Percentiles rank a stretch among this genome's conserved stretches.
Conservation (phyloP, 2,113 vertebrate genomes). For the Acrocephalus kingi region DNA sequence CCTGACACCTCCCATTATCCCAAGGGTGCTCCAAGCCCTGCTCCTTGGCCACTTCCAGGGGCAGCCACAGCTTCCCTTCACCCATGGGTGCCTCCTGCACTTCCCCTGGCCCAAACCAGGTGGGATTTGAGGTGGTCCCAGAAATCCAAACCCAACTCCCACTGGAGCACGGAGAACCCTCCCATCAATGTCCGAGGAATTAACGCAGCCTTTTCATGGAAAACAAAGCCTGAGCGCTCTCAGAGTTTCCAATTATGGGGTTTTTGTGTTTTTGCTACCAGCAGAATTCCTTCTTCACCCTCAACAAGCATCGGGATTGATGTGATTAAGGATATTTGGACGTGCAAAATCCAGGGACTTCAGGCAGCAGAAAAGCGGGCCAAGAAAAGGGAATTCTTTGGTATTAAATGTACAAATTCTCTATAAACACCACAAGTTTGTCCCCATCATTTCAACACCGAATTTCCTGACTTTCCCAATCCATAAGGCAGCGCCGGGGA, state of each 20-base stretch:
- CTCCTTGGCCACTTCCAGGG: background rate
- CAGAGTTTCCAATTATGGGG: background rate
- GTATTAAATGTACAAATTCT: background rate
- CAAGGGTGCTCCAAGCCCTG: background rate
- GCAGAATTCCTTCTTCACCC: background rate
- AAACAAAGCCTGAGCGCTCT: background rate
- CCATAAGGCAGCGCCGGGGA: background rate
- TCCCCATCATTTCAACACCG: background rate
- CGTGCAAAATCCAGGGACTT: background rate
- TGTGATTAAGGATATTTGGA: background rate
- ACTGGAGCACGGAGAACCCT: rapidly evolving
- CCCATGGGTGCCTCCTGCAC: background rate
- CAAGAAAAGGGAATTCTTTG: background rate
- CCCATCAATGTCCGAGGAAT: rapidly evolving
- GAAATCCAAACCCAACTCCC: background rate
- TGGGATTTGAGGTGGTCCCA: background rate
- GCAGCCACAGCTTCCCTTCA: background rate
- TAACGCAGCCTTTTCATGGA: rapidly evolving
- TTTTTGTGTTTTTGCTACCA: background rate
- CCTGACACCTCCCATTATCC: rapidly evolving
- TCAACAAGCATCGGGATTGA: background rate
- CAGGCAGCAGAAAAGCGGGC: background rate
- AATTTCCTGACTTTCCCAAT: background rate
- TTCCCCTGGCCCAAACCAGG: background rate
- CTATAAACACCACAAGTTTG: background rate